Evolutionary conservation across 64 coral and sea anemone genomes (phyloP), one percentile per base, ranked within the genome.

Genomic region (Montipora capricornis): DNA sequence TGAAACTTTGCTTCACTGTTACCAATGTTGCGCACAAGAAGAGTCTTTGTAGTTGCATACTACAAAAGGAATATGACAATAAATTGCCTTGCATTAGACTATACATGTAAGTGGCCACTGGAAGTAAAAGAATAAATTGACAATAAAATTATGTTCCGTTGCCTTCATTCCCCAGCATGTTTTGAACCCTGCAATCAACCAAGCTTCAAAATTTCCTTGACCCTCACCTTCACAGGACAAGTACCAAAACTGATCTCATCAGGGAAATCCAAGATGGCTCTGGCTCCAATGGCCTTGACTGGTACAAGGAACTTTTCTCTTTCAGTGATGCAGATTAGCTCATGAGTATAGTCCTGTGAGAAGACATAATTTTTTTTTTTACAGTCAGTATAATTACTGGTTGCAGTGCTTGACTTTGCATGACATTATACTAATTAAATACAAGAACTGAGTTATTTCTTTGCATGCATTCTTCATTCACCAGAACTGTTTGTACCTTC

Each of bases 171-270:
- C 37, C 37, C 37, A 37, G 37, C 37, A 37, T 2, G 37, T 37
- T 37, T 37, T 37, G 37, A 37, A 37, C 37, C 37, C 37, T 2
- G 37, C 37, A 37, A 37, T 37, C 37, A 37, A 37, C 37, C 37
- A 37, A 37, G 37, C 37, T 37, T 37, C 37, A 37, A 37, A 37
- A 37, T 37, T 37, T 37, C 37, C 37, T 37, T 2, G 20, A 17
- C 6, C 66, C 14, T 50, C 90, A 97, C 97, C 89, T 99, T 99
- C 37, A 99, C 97, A 68, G 97, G 95, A 58, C 91, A 95, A 44
- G 88, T 94, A 37, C 95, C 95, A 96, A 99, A 99, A 85, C 92
- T 99, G 67, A 99, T 91, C 74, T 96, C 95, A 96, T 99, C 97
- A 64, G 97, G 97, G 68, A 99, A 99, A 81, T 99, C 97, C 48